Conservation (phyloP, 2,888 invertebrate species). For the Coenonympha arcania region DNA sequence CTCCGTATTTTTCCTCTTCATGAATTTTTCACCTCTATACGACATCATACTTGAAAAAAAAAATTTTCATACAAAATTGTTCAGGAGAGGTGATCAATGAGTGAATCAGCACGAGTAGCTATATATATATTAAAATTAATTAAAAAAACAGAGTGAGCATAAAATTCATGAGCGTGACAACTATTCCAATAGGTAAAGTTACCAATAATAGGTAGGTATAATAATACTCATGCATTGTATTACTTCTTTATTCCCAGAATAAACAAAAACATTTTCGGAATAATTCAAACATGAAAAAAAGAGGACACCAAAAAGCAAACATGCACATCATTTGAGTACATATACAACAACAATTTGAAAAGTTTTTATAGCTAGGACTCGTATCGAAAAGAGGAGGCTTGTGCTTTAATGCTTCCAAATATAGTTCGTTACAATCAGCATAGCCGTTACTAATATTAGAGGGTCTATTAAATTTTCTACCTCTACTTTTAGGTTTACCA, state of each 20-base stretch:
- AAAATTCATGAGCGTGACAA: too few species aligned
- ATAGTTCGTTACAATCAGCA: constrained; percentile 12
- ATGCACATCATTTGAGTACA: constrained; percentile 16
- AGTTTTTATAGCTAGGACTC: constrained; percentile 16
- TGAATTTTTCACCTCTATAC: too few species aligned
- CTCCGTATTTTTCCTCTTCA: too few species aligned
- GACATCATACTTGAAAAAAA: too few species aligned
- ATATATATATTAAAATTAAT: too few species aligned
- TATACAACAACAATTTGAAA: constrained; percentile 7
- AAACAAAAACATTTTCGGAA: constrained; percentile 22
- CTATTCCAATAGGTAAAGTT: too few species aligned
- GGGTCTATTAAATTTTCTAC: neutral
- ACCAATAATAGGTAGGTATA: too few species aligned
- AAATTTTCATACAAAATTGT: too few species aligned
- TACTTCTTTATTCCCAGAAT: neutral
- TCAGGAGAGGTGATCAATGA: too few species aligned
- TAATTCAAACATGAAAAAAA: constrained; percentile 18
- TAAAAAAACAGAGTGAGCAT: too few species aligned
- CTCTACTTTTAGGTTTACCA: neutral
- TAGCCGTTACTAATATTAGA: neutral
- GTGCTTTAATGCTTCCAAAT: constrained; percentile 12
- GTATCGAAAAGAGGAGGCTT: neutral
- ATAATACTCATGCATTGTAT: neutral
- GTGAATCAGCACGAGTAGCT: too few species aligned
- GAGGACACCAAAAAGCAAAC: constrained; percentile 23